These are phyloP conservation scores for Leiothrix lutea DNA, from an alignment of 2,113 vertebrate genomes.

Conservation along the genomic window DNA sequence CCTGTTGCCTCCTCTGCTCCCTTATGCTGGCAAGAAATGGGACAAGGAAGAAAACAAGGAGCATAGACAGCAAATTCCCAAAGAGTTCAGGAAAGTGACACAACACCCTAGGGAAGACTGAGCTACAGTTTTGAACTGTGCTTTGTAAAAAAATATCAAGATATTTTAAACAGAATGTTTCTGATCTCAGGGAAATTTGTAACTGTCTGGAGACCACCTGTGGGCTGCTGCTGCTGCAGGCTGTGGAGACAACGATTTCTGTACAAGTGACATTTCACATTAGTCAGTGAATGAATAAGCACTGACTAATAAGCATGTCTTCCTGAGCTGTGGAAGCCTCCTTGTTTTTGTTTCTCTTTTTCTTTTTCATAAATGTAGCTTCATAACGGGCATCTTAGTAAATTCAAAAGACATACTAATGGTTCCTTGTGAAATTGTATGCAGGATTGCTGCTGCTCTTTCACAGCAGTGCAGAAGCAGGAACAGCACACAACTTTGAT, in stretches of 20 bases:
- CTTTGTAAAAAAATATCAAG: not conserved
- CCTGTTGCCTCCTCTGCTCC: not conserved
- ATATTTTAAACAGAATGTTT: not conserved
- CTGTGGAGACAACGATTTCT: not conserved
- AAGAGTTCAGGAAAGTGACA: not conserved
- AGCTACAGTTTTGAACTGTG: not conserved
- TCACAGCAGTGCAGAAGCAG: not conserved
- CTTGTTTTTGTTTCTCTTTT: not conserved
- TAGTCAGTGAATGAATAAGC: conserved; percentile 7
- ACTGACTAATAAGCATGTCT: not conserved
- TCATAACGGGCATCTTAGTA: not conserved
- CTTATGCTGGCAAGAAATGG: not conserved
- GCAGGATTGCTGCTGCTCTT: not conserved
- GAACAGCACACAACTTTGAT: not conserved
- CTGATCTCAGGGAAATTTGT: not conserved
- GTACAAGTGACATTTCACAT: not conserved
- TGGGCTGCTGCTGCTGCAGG: not conserved
- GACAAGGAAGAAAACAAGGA: not conserved
- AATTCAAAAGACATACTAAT: not conserved
- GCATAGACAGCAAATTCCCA: not conserved
- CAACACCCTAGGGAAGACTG: not conserved
- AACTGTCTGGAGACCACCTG: not conserved
- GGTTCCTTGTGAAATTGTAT: not conserved
- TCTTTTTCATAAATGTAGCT: not conserved
- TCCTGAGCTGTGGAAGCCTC: not conserved